Evolutionary conservation across 2,888 invertebrate species (phyloP).

Genomic region (Metacarcinus magister): DNA sequence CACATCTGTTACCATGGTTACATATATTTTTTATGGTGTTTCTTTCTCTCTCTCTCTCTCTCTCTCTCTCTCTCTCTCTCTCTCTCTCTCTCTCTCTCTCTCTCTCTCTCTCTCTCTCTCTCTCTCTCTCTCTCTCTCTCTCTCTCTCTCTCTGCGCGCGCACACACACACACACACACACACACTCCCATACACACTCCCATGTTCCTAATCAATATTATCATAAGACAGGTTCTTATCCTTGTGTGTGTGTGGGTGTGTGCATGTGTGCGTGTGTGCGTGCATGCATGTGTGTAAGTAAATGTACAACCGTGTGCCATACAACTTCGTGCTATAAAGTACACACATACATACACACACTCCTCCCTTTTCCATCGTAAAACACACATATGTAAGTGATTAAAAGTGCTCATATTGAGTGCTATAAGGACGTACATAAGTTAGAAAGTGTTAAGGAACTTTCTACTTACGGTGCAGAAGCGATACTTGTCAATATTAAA

Average conservation of each 20-base stretch:
- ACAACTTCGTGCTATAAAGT: neutral
- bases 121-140: too few species aligned
- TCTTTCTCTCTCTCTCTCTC: too few species aligned
- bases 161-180: neutral
- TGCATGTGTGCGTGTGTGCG: neutral
- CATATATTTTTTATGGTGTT: too few species aligned
- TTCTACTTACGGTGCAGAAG: neutral
- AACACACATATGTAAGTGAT: neutral
- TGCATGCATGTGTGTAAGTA: neutral
- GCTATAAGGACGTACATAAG: neutral
- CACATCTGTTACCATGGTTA: too few species aligned
- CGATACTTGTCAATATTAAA: neutral
- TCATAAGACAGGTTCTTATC: neutral
- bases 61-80: too few species aligned
- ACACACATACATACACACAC: too few species aligned
- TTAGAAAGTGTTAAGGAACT: neutral
- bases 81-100: too few species aligned
- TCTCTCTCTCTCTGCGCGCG: too few species aligned
- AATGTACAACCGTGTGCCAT: neutral
- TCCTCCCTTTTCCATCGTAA: neutral
- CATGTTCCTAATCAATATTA: neutral
- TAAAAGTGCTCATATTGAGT: slow-evolving; percentile 39
- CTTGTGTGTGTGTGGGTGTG: neutral
- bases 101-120: too few species aligned
- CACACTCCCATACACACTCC: neutral